Conservation (phyloP, 2,113 vertebrate species). For the Rafetus swinhoei region DNA sequence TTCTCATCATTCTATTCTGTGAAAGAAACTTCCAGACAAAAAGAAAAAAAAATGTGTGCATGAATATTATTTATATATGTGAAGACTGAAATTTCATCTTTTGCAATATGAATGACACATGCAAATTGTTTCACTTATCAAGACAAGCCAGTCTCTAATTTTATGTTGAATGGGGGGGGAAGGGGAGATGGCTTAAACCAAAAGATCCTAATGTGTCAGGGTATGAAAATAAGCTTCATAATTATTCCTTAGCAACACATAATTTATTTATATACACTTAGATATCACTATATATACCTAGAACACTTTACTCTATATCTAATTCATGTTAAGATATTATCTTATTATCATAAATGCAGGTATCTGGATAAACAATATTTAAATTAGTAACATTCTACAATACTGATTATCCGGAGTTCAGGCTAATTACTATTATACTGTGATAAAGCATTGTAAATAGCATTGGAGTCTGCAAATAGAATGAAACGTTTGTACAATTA, state of each 20-base stretch:
- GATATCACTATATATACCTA: background rate
- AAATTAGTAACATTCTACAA: slow-evolving; percentile 37
- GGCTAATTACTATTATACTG: slow-evolving; percentile 19
- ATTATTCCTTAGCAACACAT: slow-evolving; percentile 50
- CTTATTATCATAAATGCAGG: slow-evolving; percentile 45
- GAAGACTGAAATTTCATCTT: background rate
- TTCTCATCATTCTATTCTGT: background rate
- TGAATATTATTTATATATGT: slow-evolving; percentile 5
- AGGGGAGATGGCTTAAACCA: slow-evolving; percentile 17
- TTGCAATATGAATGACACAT: background rate
- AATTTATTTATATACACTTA: slow-evolving; percentile 15
- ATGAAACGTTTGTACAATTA: background rate
- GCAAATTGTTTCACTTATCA: slow-evolving; percentile 32
- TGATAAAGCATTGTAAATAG: slow-evolving; percentile 13
- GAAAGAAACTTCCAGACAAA: background rate
- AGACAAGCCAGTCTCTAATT: slow-evolving; percentile 12
- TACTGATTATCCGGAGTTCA: background rate
- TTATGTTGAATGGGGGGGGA: slow-evolving; percentile 19
- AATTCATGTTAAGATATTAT: slow-evolving; percentile 42
- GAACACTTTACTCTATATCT: slow-evolving; percentile 33
- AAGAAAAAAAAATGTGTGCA: background rate
- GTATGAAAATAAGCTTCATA: slow-evolving; percentile 37
- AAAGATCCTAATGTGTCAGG: slow-evolving; percentile 26
- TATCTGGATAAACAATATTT: slow-evolving; percentile 20
- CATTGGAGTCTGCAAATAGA: background rate